A percentile compares a stretch with the other conserved stretches of the same genome.
These are phyloP conservation scores for Drosophila gaucha DNA, from an alignment of 2,888 invertebrate genomes.

Conservation along the genomic window DNA sequence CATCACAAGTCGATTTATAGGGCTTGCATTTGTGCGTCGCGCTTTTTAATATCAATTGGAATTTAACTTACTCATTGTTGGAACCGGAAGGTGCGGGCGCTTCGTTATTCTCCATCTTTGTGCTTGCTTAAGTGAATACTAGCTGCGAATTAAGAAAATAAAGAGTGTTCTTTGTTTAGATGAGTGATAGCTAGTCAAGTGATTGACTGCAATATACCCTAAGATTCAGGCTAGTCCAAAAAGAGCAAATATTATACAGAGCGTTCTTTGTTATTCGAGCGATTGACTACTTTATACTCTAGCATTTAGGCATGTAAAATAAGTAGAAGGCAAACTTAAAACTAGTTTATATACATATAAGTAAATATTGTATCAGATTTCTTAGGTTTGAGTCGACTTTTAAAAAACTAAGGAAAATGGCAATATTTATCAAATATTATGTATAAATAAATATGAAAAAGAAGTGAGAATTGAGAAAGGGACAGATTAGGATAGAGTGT, in stretches of 20 bases:
- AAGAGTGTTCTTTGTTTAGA: conserved; percentile 29
- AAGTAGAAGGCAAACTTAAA: neutral
- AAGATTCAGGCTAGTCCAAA: too few relatives aligned
- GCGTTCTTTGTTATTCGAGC: neutral
- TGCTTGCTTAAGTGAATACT: conserved; percentile 18
- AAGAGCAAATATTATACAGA: neutral
- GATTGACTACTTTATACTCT: conserved; percentile 1
- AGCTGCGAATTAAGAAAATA: conserved; percentile 19
- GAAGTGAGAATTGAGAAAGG: neutral
- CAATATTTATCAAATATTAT: too few relatives aligned
- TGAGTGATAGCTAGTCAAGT: neutral
- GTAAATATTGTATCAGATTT: neutral
- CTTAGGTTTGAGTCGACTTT: neutral
- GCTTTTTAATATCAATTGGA: conserved; percentile 25
- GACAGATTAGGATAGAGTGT: neutral
- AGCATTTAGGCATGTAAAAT: neutral
- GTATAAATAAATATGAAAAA: neutral
- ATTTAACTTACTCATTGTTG: conserved; percentile 70
- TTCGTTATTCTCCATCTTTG: conserved; percentile 71
- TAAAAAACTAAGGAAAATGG: too few relatives aligned
- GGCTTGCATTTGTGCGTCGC: conserved; percentile 23
- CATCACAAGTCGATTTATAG: conserved; percentile 12
- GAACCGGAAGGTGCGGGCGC: conserved; percentile 70
- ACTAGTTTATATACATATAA: neutral
- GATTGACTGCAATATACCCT: neutral